Base-by-base conservation (phyloP, 2,797 vertebrate species). In the Moxostoma hubbsi region DNA sequence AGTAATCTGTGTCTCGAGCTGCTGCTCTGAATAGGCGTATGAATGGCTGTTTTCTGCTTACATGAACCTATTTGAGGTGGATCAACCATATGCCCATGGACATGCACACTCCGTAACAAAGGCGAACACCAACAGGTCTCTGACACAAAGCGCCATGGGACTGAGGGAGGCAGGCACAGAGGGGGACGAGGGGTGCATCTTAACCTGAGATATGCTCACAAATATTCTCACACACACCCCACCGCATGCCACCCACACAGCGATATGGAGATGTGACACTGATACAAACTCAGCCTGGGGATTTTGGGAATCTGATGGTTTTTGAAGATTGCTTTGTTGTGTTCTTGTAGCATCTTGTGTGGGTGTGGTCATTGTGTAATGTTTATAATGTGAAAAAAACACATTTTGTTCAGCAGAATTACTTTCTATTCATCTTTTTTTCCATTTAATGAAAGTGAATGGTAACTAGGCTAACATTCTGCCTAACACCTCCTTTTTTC, bases 41-140 rank as follows among this genome's bases (percentile, higher is more conserved):
- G 96, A 97, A 98, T 97, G 92, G 95, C 93, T 90, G 95, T 98
- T 97, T 98, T 98, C 97, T 98, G 96, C 94, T 94, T 96, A 97
- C 96, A 97, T 98, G 96, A 96, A 96, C 96, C 94, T 95, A 97
- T 98, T 97, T 92, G 95, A 93, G 94, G 91, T 92, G 95, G 95
- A 94, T 97, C 95, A 97, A 96, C 96, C 96, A 96, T 96, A 95
- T 94, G 95, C 91, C 95, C 93, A 95, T 93, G 86, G 94, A 97
- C 96, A 96, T 95, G 90, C 89, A 91, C 93, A 88, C 94, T 94
- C 94, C 96, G 95, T 94, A 92, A 92, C 77, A 84, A 68, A 85
- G 82, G 85, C 81, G 88, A 87, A 90, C 88, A 89, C 89, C 90
- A 92, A 91, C 92, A 89, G 91, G 90, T 89, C 85, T 79, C 12